Conservation (phyloP, 2,797 vertebrate genomes). For the Enoplosus armatus region DNA sequence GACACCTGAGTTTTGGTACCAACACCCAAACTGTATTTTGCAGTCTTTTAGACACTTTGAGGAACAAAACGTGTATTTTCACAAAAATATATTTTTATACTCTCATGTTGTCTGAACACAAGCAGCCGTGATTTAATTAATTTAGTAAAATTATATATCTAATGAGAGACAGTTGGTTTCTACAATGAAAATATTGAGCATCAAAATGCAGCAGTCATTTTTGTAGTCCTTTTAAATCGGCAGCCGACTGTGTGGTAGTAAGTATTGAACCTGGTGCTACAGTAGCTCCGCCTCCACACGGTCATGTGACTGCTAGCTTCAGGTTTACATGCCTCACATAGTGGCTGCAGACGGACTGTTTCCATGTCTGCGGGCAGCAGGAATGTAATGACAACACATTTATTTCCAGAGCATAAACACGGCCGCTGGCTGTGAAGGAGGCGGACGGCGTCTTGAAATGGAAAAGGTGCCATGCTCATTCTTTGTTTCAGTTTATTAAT, state of each 20-base stretch:
- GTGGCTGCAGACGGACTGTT: conserved; percentile 46
- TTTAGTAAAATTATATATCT: no score
- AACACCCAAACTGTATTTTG: no score
- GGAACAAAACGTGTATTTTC: no score
- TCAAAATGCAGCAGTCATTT: not conserved
- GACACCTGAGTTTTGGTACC: no score
- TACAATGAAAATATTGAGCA: no score
- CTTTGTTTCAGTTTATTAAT: conserved; percentile 71
- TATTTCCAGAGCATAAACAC: conserved; percentile 69
- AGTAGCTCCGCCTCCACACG: not conserved
- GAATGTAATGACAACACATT: conserved; percentile 59
- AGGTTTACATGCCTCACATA: conserved; percentile 43
- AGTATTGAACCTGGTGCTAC: not conserved
- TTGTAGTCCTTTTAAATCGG: not conserved
- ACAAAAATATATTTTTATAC: no score
- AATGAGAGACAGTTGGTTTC: no score
- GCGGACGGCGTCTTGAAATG: conserved; percentile 61
- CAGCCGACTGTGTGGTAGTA: not conserved
- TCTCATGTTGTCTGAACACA: no score
- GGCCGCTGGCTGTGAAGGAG: conserved; percentile 26
- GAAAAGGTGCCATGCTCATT: conserved; percentile 57
- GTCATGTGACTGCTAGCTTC: conserved; percentile 23
- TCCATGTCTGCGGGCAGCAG: conserved; percentile 59
- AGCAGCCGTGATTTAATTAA: no score
- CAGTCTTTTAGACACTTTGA: no score